A percentile compares a stretch with the other conserved stretches of the same genome.
phyloP scores from a whole-genome alignment of 2,888 invertebrate genomes.

The Bombyx huttoni region DNA sequence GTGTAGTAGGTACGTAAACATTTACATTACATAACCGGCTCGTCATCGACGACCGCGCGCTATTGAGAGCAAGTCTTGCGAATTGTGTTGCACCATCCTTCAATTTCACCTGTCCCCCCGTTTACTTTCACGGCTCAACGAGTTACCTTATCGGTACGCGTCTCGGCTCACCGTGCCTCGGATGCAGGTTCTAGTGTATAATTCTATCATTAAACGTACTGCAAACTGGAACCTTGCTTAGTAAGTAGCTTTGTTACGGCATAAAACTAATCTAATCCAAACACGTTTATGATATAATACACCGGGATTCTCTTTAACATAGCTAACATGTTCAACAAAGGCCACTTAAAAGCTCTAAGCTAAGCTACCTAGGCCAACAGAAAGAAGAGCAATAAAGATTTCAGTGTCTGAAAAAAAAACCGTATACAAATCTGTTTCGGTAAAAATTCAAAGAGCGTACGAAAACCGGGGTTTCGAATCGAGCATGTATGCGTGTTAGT shows the following conservation, averaged over 20 bases:
- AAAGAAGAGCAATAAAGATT: neutral
- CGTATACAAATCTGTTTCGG: conserved; percentile 3
- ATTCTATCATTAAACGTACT: neutral
- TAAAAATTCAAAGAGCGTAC: conserved; percentile 18
- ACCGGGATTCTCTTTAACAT: too few relatives aligned
- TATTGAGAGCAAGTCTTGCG: conserved; percentile 52
- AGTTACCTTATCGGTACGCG: neutral
- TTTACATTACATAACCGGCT: conserved; percentile 70
- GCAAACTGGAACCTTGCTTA: neutral
- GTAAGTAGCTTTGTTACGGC: too few relatives aligned
- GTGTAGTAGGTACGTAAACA: conserved; percentile 65
- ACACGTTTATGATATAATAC: too few relatives aligned
- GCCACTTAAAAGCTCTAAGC: neutral
- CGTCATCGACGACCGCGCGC: conserved; percentile 59
- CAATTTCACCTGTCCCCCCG: conserved; percentile 6
- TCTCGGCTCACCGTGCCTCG: neutral
- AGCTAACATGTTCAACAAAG: too few relatives aligned
- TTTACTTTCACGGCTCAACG: neutral
- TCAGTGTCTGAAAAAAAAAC: neutral
- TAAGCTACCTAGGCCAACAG: neutral
- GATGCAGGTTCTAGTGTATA: neutral
- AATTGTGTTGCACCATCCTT: conserved; percentile 28
- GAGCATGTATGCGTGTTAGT: conserved; percentile 31
- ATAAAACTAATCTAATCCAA: too few relatives aligned
- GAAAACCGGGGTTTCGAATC: conserved; percentile 14